Conservation (phyloP, 2,888 invertebrate species). For the Laothoe populi region DNA sequence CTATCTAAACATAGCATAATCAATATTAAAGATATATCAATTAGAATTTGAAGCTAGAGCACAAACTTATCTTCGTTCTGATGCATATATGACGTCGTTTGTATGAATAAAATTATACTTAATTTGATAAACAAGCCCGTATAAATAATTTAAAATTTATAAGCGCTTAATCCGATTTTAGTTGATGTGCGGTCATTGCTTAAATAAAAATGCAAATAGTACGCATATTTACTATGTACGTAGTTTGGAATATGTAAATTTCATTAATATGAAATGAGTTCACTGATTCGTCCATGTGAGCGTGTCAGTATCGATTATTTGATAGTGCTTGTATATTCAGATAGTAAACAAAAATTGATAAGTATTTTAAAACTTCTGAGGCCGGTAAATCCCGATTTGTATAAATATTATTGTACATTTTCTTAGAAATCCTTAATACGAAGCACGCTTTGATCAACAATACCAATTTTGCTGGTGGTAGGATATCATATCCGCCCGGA, state of each 20-base stretch:
- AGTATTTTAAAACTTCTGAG: background rate
- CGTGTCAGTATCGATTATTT: slow-evolving; percentile 3
- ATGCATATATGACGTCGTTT: background rate
- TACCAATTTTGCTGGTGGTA: no score
- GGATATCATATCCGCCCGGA: no score
- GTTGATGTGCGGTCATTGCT: slow-evolving; percentile 7
- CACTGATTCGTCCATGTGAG: slow-evolving; percentile 34
- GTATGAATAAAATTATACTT: background rate
- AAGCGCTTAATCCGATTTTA: slow-evolving; percentile 22
- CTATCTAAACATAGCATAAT: no score
- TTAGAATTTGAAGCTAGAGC: no score
- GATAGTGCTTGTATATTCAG: background rate
- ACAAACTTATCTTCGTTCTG: background rate
- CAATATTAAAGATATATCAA: no score
- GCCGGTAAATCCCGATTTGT: background rate
- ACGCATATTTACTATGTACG: slow-evolving; percentile 32
- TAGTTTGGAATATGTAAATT: slow-evolving; percentile 52
- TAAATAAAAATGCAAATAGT: slow-evolving; percentile 27
- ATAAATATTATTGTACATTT: no score
- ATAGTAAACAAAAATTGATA: no score
- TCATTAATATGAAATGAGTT: slow-evolving; percentile 46
- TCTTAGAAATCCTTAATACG: no score
- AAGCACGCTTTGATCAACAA: no score
- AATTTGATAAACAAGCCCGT: background rate
- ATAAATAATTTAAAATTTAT: background rate